phyloP scores from a whole-genome alignment of 2,113 vertebrate genomes.

The Ornithorhynchus anatinus region DNA sequence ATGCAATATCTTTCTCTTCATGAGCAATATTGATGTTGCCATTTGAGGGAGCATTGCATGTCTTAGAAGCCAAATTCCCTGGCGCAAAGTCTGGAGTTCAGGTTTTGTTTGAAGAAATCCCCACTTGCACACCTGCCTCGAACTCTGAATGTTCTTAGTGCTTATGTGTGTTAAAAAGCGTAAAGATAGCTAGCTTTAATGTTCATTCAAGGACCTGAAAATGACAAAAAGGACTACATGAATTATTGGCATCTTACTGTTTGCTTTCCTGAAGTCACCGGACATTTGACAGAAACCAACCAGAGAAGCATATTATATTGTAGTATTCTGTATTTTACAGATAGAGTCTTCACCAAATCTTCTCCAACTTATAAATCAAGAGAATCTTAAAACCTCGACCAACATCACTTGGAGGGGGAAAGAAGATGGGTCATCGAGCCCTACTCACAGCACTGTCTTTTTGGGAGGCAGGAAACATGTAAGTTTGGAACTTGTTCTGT shows the following conservation, averaged over 20 bases:
- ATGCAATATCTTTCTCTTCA: no score
- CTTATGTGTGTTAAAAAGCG: no score
- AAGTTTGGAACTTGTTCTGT: conserved; percentile 23
- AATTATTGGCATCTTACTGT: neutral
- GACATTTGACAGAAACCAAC: neutral
- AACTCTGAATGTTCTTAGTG: no score
- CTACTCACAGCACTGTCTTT: conserved; percentile 37
- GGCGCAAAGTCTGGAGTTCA: no score
- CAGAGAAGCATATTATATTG: rapidly evolving
- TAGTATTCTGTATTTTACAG: conserved; percentile 60
- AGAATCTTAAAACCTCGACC: conserved; percentile 15
- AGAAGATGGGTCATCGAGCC: conserved; percentile 10
- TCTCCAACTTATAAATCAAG: conserved; percentile 69
- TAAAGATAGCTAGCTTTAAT: no score
- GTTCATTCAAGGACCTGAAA: no score
- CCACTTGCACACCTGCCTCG: no score
- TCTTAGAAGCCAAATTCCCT: no score
- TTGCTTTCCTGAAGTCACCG: neutral
- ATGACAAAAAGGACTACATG: neutral
- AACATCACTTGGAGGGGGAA: conserved; percentile 35
- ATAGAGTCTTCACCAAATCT: conserved; percentile 72
- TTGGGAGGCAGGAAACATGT: conserved; percentile 63
- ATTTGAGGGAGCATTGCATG: no score
- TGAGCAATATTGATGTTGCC: no score
- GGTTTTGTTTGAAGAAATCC: no score